phyloP scores from a whole-genome alignment of 2,113 vertebrate genomes.

The Cyphomyrus discorhynchus region DNA sequence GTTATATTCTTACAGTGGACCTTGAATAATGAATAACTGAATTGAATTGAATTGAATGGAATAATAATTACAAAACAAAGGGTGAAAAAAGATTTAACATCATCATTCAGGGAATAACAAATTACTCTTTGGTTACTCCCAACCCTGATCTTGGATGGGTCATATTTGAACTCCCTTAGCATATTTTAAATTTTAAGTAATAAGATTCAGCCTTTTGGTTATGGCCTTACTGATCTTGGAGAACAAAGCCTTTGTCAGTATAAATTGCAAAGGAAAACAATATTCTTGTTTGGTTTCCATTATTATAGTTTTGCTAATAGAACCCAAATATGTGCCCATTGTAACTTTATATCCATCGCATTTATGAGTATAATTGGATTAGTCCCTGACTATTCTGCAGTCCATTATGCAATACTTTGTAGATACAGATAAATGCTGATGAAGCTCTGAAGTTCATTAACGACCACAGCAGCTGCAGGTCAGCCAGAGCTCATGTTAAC shows the following conservation, averaged over 20 bases:
- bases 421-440: neutral
- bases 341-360: neutral
- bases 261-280: neutral
- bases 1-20: neutral
- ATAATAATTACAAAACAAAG: neutral
- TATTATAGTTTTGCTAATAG: neutral
- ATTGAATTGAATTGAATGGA: too few species aligned
- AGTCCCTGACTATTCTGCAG: neutral
- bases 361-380: neutral
- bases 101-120: neutral
- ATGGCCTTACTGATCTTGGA: neutral
- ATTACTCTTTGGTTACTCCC: neutral
- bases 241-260: neutral
- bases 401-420: neutral
- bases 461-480: neutral
- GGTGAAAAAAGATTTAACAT: neutral
- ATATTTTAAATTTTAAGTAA: neutral
- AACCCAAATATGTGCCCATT: neutral
- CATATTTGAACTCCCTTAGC: neutral
- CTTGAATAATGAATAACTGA: neutral
- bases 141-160: neutral
- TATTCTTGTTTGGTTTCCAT: neutral
- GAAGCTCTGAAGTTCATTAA: neutral
- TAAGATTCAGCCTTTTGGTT: neutral
- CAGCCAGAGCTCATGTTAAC: neutral